phyloP scores from a whole-genome alignment of 2,888 invertebrate genomes.

The Hoplodrina ambigua region DNA sequence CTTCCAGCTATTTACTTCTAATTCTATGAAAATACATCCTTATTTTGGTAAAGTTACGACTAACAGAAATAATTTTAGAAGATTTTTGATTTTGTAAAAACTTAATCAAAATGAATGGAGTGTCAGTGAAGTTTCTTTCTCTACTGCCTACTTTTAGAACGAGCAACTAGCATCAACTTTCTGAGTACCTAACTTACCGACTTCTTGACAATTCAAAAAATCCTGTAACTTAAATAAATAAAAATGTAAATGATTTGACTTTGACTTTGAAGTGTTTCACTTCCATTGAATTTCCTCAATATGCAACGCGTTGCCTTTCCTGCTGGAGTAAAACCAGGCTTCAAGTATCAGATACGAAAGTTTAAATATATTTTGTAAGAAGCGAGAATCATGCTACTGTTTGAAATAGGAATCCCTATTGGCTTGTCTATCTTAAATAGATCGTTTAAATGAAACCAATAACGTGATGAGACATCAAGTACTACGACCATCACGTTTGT shows the following conservation, averaged over 20 bases:
- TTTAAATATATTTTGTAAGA: background rate
- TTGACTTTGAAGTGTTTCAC: background rate
- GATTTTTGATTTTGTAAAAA: too few species aligned
- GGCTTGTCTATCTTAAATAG: background rate
- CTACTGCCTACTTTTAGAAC: too few species aligned
- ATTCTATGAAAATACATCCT: background rate
- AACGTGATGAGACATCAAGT: constrained; percentile 30
- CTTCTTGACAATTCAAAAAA: too few species aligned
- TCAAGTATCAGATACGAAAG: background rate
- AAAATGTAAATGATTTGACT: too few species aligned
- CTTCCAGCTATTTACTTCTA: background rate
- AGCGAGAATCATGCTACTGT: background rate
- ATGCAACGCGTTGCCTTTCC: background rate
- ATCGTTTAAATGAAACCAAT: constrained; percentile 20
- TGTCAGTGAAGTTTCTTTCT: too few species aligned
- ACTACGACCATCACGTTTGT: constrained; percentile 6
- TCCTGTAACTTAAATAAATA: too few species aligned
- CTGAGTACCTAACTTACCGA: too few species aligned
- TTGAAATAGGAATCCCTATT: background rate
- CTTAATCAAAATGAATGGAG: too few species aligned
- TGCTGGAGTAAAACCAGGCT: background rate
- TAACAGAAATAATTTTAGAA: background rate
- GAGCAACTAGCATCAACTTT: too few species aligned
- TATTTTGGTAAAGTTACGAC: too few species aligned
- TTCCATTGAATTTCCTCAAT: background rate